Evolutionary conservation across 2,113 vertebrate genomes (phyloP).

Genomic region (Pica pica): DNA sequence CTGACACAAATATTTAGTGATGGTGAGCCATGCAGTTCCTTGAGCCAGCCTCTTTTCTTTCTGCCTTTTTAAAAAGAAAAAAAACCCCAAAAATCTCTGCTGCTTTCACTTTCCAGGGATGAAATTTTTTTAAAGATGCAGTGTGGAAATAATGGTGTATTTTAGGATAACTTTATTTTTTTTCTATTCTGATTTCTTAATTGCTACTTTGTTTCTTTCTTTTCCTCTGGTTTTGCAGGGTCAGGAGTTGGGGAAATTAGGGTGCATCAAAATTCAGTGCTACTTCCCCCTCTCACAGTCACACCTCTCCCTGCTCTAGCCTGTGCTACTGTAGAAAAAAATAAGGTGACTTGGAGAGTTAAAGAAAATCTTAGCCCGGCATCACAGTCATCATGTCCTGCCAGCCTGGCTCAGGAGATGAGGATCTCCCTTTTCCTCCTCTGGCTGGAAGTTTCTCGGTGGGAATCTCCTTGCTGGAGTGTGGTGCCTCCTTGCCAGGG

Average conservation of each 20-base stretch:
- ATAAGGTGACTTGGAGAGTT: neutral
- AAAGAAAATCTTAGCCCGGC: neutral
- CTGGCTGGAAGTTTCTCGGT: constrained; percentile 41
- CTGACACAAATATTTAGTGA: neutral
- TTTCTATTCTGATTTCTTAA: neutral
- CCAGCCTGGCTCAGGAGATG: neutral
- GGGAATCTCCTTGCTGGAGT: constrained; percentile 8
- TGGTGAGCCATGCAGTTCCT: neutral
- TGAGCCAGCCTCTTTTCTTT: neutral
- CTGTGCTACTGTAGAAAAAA: neutral
- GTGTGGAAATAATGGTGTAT: fast-evolving
- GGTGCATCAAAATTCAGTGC: neutral
- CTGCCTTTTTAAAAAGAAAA: neutral
- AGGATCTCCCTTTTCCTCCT: constrained; percentile 21
- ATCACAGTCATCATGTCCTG: fast-evolving
- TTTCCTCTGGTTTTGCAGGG: neutral
- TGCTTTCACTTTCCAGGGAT: neutral
- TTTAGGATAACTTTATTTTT: neutral
- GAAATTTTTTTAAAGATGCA: neutral
- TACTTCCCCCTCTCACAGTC: neutral
- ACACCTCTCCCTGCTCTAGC: neutral
- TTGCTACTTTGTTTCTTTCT: neutral
- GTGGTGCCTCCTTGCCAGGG: constrained; percentile 27
- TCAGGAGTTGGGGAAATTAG: neutral
- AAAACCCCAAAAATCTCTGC: neutral